These are phyloP conservation scores for Elephantulus edwardii DNA, from an alignment of 2,113 vertebrate species.

Conservation along the genomic window DNA sequence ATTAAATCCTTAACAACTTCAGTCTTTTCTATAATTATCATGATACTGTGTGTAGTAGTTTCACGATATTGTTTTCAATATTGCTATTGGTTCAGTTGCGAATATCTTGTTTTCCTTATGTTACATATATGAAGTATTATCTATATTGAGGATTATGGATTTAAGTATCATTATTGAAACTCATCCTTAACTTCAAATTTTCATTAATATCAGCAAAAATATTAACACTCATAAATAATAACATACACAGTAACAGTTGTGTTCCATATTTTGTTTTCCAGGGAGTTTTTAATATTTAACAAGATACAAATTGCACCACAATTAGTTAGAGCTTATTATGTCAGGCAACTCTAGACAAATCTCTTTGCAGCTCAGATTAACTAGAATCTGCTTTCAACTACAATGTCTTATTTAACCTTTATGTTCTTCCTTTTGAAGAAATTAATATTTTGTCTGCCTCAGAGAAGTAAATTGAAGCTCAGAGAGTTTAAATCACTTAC, in stretches of 20 bases:
- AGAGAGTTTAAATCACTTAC: background rate
- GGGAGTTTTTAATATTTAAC: background rate
- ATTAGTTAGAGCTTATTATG: background rate
- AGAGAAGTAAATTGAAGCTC: background rate
- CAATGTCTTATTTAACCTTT: background rate
- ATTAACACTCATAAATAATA: background rate
- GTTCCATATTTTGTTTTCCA: background rate
- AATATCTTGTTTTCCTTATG: no score
- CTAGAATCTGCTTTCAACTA: background rate
- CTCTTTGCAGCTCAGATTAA: background rate
- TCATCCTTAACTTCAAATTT: background rate
- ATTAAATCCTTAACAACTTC: no score
- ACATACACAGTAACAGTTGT: background rate
- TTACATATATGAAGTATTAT: no score
- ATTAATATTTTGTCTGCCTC: background rate
- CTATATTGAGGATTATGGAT: no score
- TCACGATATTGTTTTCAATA: no score
- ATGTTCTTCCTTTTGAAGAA: background rate
- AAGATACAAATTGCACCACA: background rate
- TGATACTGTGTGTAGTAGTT: no score
- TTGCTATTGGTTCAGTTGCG: no score
- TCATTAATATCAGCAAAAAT: background rate
- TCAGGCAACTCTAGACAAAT: background rate
- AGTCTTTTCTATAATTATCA: no score
- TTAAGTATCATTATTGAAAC: no score